Evolutionary conservation across 92 coral and sea anemone species (phyloP), one percentile per base, ranked within the genome.

Genomic region (Epizoanthus illoricatus): DNA sequence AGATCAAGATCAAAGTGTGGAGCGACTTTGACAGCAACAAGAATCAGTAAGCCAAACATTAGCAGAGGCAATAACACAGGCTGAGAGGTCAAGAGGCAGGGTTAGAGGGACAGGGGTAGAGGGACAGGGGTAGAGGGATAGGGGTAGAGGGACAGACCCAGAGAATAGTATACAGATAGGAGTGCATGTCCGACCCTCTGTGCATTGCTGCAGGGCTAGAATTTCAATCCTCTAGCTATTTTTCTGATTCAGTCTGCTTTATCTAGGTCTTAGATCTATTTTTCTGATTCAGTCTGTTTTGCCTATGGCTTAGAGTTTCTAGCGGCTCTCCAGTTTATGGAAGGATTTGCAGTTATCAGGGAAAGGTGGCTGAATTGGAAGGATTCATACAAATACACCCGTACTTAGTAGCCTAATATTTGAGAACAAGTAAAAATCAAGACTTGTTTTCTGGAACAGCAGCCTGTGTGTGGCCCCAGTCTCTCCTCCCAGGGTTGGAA

Each of bases 11-110:
- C 39, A 52, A 59, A 19, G 17, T 21, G 54, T 41, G 82, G 52
- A 78, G 82, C 42, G 69, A 63, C 17, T 43, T 70, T 63, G 45
- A 62, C 18, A 78, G 45, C 52, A 42, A 47, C 11, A 75, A 59
- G 33, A 64, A 78, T 64, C 64, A 78, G 82, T 78, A 78, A 78
- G 72, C 28, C 61, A 64, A 63, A 42, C 72, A 78, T 64, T 64
- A 64, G 61, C 82, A 62, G 69, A 75, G 52, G 49, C 52, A 39
- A 13, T 40, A 68, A 68, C 28, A 7, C n/a, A 39, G 2, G 4
- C 20, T 4, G 42, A 39, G 16, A 24, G 56, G 56, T 52, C 56
- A 12, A 52, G 56, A 52, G 56, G 56, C 56, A 52, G 56, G 16
- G 10, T 15, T 52, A 52, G 56, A 10, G 56, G 56, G 15, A 28